Percentiles rank a stretch among this genome's conserved stretches.
Evolutionary conservation across 1,140 invertebrate species (phyloP).

Genomic region (Acarapis woodi): DNA sequence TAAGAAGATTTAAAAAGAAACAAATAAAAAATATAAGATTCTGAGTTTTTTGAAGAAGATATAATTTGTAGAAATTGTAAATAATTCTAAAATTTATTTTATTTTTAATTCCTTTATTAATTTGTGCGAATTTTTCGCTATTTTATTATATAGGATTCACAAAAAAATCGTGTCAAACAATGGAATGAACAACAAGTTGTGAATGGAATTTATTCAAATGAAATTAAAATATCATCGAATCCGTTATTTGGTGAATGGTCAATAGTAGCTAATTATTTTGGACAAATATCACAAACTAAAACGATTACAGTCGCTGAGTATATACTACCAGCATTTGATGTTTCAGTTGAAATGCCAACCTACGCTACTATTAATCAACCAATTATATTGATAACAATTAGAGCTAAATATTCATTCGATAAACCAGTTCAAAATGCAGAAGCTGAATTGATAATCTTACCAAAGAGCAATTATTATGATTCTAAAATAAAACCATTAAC

Average conservation of each 20-base stretch:
- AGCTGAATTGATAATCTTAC: conserved; percentile 14
- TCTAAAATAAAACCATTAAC: conserved; percentile 13
- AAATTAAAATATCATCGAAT: conserved; percentile 44
- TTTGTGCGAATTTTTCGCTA: not conserved
- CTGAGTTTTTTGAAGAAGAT: too few relatives aligned
- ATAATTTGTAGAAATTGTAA: too few relatives aligned
- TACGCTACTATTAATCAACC: conserved; percentile 49
- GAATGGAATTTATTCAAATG: conserved; percentile 35
- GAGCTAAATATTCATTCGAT: conserved; percentile 52
- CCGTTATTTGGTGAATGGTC: conserved; percentile 77
- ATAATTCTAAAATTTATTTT: too few relatives aligned
- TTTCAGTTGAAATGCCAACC: conserved; percentile 52
- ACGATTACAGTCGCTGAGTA: conserved; percentile 59
- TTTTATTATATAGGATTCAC: conserved; percentile 30
- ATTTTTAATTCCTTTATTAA: too few relatives aligned
- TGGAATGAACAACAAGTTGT: conserved; percentile 31
- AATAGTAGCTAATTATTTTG: conserved; percentile 26
- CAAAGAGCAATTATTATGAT: conserved; percentile 11
- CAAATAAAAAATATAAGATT: too few relatives aligned
- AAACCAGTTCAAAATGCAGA: conserved; percentile 33
- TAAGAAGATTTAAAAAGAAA: too few relatives aligned
- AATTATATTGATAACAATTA: conserved; percentile 33
- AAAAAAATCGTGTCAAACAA: conserved; percentile 47
- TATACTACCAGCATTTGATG: conserved; percentile 67
- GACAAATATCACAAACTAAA: conserved; percentile 19